Conservation (phyloP, 2,888 invertebrate genomes). For the Pardosa pseudoannulata region DNA sequence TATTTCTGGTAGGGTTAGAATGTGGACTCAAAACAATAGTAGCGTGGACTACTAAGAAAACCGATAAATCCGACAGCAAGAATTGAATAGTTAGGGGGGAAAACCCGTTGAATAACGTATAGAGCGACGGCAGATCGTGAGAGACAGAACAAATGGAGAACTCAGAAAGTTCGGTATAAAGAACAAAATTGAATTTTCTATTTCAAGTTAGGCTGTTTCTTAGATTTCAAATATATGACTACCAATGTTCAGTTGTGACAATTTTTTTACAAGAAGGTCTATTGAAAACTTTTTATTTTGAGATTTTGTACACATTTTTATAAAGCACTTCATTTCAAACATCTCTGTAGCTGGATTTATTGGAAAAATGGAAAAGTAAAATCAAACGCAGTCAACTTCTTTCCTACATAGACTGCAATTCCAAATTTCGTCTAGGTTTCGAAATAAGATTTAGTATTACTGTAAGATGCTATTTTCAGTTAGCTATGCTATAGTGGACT, state of each 20-base stretch:
- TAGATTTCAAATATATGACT: conserved; percentile 18
- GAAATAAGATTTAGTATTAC: not conserved
- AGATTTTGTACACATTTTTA: conserved; percentile 10
- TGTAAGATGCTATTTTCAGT: not conserved
- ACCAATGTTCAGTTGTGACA: conserved; percentile 34
- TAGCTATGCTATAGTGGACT: not conserved
- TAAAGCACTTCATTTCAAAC: conserved; percentile 21
- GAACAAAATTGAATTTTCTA: conserved; percentile 62
- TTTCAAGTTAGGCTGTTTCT: conserved; percentile 11
- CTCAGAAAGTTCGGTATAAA: conserved; percentile 33
- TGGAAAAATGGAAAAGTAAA: conserved; percentile 6
- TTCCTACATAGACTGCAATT: not conserved
- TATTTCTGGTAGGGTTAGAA: conserved; percentile 34
- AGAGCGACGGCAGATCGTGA: conserved; percentile 5
- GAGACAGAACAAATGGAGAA: conserved; percentile 54
- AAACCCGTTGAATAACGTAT: conserved; percentile 49
- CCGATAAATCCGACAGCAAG: conserved; percentile 56
- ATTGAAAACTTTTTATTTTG: conserved; percentile 40
- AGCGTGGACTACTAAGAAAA: conserved; percentile 35
- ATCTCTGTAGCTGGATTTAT: not conserved
- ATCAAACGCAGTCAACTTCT: not conserved
- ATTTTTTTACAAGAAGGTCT: conserved; percentile 17
- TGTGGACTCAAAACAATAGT: conserved; percentile 52
- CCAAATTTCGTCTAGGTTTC: not conserved
- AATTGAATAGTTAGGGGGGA: conserved; percentile 50